These are phyloP conservation scores for Synanceia verrucosa DNA, from an alignment of 2,797 vertebrate genomes.

Conservation along the genomic window DNA sequence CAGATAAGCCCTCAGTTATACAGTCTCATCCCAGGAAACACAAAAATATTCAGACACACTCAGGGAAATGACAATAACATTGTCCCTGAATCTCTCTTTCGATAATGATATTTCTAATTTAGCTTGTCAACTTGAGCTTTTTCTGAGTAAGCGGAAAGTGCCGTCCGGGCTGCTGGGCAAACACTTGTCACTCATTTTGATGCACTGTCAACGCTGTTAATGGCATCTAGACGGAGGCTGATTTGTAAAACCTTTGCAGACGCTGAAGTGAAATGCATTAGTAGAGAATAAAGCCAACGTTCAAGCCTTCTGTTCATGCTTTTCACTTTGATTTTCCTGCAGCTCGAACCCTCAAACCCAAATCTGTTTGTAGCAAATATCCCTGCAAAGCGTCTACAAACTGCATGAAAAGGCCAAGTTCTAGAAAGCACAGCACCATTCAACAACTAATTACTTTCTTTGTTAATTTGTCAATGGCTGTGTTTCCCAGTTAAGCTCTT, in stretches of 20 bases:
- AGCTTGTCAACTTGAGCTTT: neutral
- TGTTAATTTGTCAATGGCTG: no score
- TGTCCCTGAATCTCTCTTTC: constrained; percentile 9
- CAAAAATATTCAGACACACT: neutral
- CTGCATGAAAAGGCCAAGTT: no score
- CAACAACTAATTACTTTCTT: no score
- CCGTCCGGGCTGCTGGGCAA: neutral
- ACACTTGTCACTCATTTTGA: neutral
- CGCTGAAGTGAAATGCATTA: neutral
- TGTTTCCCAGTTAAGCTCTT: no score
- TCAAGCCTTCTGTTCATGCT: neutral
- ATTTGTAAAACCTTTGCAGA: neutral
- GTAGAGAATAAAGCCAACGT: neutral
- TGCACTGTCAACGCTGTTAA: neutral
- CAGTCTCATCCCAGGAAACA: constrained; percentile 10
- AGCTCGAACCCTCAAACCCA: neutral
- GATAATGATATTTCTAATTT: neutral
- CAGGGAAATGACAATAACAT: constrained; percentile 2
- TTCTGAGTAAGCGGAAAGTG: neutral
- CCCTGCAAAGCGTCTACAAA: neutral
- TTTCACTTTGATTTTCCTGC: neutral
- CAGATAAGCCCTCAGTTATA: constrained; percentile 39
- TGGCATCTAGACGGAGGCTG: neutral
- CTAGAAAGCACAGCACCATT: no score
- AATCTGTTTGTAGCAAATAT: neutral